Evolutionary conservation across 2,113 vertebrate species (phyloP).

Genomic region (Takifugu flavidus): DNA sequence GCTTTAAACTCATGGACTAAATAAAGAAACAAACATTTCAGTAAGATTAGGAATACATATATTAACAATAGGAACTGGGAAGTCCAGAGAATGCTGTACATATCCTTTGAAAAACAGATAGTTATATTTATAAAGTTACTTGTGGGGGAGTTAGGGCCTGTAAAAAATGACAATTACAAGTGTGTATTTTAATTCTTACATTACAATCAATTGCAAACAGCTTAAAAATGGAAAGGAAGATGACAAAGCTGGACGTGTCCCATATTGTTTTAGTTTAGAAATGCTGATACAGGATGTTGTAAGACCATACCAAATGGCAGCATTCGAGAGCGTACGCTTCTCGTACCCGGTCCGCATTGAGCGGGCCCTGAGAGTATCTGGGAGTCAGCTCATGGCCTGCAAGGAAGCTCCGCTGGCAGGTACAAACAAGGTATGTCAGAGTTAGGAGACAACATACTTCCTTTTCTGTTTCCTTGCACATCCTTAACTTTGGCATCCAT

Average conservation of each 20-base stretch:
- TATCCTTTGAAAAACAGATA: constrained; percentile 99
- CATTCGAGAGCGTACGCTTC: constrained; percentile 99
- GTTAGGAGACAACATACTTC: constrained; percentile 98
- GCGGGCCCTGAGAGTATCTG: constrained; percentile 99
- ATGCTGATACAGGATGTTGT: constrained; percentile 99
- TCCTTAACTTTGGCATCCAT: constrained; percentile 97
- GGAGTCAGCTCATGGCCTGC: constrained; percentile 99
- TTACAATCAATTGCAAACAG: constrained; percentile 69
- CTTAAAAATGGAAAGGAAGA: constrained; percentile 89
- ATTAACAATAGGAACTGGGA: constrained; percentile 90
- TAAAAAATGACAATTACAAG: constrained; percentile 98
- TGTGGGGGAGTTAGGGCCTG: constrained; percentile 88
- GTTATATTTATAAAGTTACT: constrained; percentile 98
- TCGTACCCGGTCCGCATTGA: constrained; percentile 99
- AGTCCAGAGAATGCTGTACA: constrained; percentile 98
- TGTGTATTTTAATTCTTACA: constrained; percentile 77
- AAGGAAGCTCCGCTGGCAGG: constrained; percentile 99
- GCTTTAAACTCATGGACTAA: constrained; percentile 99
- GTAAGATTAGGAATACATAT: constrained; percentile 92
- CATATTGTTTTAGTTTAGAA: constrained; percentile 82
- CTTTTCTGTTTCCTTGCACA: constrained; percentile 85
- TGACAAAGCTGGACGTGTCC: constrained; percentile 97
- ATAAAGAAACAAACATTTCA: constrained; percentile 99
- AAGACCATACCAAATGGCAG: constrained; percentile 99
- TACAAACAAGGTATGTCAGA: constrained; percentile 99